A percentile compares a stretch with the other conserved stretches of the same genome.
Evolutionary conservation across 1,140 invertebrate genomes (phyloP).

Genomic region (Carcinoscorpius rotundicauda): DNA sequence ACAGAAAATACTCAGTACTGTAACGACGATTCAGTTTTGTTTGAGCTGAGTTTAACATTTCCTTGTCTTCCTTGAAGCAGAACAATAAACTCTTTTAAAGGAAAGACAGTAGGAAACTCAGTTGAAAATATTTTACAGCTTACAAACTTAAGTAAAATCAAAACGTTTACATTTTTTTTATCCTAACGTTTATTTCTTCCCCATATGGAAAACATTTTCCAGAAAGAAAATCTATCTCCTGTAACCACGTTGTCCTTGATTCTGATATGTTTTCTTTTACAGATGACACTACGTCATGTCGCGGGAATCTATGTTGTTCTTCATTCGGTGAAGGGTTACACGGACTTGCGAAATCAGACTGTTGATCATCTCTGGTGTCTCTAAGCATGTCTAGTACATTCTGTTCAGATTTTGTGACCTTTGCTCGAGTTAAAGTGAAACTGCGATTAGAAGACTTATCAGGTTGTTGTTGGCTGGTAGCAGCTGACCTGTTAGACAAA

Average conservation of each 20-base stretch:
- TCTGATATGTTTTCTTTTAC: conserved; percentile 9
- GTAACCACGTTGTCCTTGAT: conserved; percentile 1
- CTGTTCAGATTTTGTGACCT: conserved; percentile 42
- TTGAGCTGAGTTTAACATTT: too few species aligned
- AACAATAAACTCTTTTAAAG: too few species aligned
- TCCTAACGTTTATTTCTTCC: conserved; percentile 4
- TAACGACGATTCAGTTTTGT: too few species aligned
- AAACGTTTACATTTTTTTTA: too few species aligned
- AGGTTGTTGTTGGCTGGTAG: conserved; percentile 49
- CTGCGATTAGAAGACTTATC: conserved; percentile 37
- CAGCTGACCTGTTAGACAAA: conserved; percentile 33
- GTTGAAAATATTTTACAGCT: too few species aligned
- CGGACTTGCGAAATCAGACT: conserved; percentile 19
- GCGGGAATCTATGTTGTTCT: conserved; percentile 3
- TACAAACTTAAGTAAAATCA: too few species aligned
- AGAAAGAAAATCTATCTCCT: conserved; percentile 11
- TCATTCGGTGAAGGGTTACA: conserved; percentile 11
- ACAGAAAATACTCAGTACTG: too few species aligned
- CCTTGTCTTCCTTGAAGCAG: too few species aligned
- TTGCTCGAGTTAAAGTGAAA: conserved; percentile 30
- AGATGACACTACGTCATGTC: conserved; percentile 5
- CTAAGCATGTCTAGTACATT: conserved; percentile 56
- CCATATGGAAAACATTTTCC: conserved; percentile 16
- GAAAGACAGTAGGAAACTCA: too few species aligned
- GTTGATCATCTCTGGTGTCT: conserved; percentile 22